These are phyloP conservation scores for Bergia sp. DNA, from an alignment of 92 coral and sea anemone genomes.

Conservation along the genomic window DNA sequence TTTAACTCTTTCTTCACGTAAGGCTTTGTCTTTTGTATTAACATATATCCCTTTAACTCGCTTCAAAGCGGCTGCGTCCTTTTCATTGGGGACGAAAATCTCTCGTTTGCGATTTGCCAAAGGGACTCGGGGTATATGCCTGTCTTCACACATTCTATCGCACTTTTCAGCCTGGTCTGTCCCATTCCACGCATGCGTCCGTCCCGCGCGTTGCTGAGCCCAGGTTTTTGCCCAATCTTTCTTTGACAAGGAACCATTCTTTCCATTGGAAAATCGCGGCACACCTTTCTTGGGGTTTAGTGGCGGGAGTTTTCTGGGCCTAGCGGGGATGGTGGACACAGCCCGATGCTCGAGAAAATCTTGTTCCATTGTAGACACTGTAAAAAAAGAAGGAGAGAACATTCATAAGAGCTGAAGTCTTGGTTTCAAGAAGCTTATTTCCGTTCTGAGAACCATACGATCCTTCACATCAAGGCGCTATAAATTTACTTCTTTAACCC, in stretches of 20 bases:
- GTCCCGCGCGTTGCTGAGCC: slow-evolving; percentile 86
- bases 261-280: background rate
- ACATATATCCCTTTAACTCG: slow-evolving; percentile 82
- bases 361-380: slow-evolving; percentile 68
- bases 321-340: slow-evolving; percentile 33
- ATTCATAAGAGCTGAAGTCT: background rate
- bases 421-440: too few relatives aligned
- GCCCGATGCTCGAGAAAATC: slow-evolving; percentile 40
- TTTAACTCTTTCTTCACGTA: slow-evolving; percentile 69
- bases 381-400: background rate
- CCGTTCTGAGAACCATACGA: too few relatives aligned
- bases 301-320: slow-evolving; percentile 54
- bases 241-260: slow-evolving; percentile 6
- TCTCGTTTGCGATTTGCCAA: slow-evolving; percentile 54
- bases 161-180: background rate
- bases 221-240: slow-evolving; percentile 83
- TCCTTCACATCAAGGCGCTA: too few relatives aligned
- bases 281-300: slow-evolving; percentile 23
- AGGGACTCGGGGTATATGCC: slow-evolving; percentile 38
- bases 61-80: slow-evolving; percentile 77
- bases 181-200: slow-evolving; percentile 62
- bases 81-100: slow-evolving; percentile 72
- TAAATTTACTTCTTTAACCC: too few relatives aligned
- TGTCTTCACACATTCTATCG: slow-evolving; percentile 37
- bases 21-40: slow-evolving; percentile 72